phyloP scores from a whole-genome alignment of 92 coral and sea anemone genomes.

The Epizoanthus illoricatus region DNA sequence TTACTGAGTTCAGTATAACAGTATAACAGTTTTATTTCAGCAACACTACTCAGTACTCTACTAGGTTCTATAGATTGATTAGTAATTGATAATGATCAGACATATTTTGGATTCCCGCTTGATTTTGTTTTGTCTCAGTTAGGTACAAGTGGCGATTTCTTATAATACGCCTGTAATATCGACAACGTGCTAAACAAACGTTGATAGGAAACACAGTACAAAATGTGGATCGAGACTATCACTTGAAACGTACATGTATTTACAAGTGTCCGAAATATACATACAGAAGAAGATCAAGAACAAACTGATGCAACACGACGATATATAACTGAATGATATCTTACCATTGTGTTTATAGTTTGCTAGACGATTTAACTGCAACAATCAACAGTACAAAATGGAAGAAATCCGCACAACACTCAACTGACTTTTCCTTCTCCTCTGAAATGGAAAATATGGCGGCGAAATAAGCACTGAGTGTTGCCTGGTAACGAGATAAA shows the following conservation, averaged over 20 bases:
- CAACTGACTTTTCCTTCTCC: neutral
- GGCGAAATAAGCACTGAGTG: conserved; percentile 40
- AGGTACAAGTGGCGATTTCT: too few species aligned
- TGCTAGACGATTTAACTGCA: neutral
- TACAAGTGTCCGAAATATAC: too few species aligned
- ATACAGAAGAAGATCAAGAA: too few species aligned
- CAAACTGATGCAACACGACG: too few species aligned
- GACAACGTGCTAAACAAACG: neutral
- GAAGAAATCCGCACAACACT: neutral
- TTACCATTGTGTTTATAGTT: neutral
- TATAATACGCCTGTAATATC: neutral
- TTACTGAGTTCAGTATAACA: too few species aligned
- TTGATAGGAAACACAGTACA: too few species aligned
- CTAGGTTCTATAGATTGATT: too few species aligned
- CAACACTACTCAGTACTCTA: too few species aligned
- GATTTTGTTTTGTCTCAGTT: neutral
- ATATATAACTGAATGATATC: neutral
- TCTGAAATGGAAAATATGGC: conserved; percentile 52
- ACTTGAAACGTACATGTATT: too few species aligned
- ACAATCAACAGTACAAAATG: neutral
- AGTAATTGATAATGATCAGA: neutral
- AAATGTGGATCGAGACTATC: too few species aligned
- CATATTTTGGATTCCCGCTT: neutral
- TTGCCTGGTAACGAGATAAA: conserved; percentile 48
- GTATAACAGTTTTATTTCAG: too few species aligned